Conservation (phyloP, 2,113 vertebrate species). For the Pelecanus crispus region DNA sequence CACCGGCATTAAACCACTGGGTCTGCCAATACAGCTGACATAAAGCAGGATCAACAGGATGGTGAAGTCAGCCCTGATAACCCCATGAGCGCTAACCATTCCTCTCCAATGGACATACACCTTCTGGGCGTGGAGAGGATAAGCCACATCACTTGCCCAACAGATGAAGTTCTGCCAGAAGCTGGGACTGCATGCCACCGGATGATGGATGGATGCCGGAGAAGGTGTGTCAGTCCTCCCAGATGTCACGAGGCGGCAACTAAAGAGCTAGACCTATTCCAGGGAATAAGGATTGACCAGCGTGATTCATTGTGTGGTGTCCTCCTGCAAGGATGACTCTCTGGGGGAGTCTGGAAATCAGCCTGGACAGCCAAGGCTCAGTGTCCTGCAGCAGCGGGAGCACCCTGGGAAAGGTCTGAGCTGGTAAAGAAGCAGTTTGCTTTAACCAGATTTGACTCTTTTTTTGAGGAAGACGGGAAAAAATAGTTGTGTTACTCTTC, state of each 20-base stretch:
- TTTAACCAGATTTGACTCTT: background rate
- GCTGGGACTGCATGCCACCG: background rate
- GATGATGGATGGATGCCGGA: background rate
- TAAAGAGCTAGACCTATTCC: background rate
- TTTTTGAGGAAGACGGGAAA: background rate
- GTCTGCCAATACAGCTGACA: background rate
- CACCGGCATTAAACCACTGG: accelerated
- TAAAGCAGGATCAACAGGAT: background rate
- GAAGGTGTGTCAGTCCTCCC: background rate
- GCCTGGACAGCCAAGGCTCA: background rate
- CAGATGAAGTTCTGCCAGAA: background rate
- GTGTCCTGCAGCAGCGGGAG: background rate
- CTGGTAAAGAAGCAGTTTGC: background rate
- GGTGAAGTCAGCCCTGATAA: conserved; percentile 14
- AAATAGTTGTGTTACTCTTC: background rate
- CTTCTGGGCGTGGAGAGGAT: background rate
- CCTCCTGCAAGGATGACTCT: background rate
- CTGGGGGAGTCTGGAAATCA: background rate
- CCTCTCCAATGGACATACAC: background rate
- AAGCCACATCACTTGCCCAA: conserved; percentile 20
- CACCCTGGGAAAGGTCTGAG: background rate
- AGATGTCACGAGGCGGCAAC: background rate
- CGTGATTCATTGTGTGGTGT: background rate
- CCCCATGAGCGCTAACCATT: background rate
- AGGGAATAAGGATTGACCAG: background rate